Percentiles rank a stretch among this genome's conserved stretches.
phyloP scores from a whole-genome alignment of 2,113 vertebrate genomes.

The Cromileptes altivelis region DNA sequence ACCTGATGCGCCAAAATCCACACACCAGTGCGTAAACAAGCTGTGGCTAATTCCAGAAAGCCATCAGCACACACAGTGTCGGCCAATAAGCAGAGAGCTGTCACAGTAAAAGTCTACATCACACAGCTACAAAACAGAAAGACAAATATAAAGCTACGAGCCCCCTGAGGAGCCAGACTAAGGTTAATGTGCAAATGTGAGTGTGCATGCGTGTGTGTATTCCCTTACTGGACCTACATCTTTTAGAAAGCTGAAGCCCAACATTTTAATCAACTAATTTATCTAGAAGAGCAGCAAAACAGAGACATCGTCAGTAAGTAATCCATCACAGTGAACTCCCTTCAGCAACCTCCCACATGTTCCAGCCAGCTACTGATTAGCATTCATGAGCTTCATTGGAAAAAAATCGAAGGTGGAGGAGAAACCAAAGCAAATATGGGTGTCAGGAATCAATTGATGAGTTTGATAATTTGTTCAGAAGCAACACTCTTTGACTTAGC shows the following conservation, averaged over 20 bases:
- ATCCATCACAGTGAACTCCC: constrained; percentile 8
- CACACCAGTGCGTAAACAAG: constrained; percentile 29
- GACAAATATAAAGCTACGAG: constrained; percentile 9
- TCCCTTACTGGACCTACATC: not conserved
- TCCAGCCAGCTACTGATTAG: not conserved
- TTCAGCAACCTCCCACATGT: not conserved
- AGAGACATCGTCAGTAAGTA: not conserved
- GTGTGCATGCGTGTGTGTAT: constrained; percentile 38
- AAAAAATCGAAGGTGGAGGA: not conserved
- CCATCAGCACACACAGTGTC: constrained; percentile 29
- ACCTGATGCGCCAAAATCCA: constrained; percentile 27
- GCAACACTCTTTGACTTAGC: not conserved
- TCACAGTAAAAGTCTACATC: constrained; percentile 23
- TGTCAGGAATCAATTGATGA: not conserved
- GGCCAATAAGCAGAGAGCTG: constrained; percentile 37
- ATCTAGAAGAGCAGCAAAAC: not conserved
- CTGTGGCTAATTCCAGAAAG: constrained; percentile 30
- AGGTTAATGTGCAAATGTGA: constrained; percentile 40
- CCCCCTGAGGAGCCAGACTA: constrained; percentile 7
- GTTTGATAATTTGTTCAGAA: not conserved
- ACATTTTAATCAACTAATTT: not conserved
- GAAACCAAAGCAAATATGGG: not conserved
- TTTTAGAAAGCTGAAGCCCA: not conserved
- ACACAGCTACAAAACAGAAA: constrained; percentile 28
- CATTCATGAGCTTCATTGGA: not conserved